Conservation (phyloP, 2,888 invertebrate genomes). For the Pyralis farinalis region DNA sequence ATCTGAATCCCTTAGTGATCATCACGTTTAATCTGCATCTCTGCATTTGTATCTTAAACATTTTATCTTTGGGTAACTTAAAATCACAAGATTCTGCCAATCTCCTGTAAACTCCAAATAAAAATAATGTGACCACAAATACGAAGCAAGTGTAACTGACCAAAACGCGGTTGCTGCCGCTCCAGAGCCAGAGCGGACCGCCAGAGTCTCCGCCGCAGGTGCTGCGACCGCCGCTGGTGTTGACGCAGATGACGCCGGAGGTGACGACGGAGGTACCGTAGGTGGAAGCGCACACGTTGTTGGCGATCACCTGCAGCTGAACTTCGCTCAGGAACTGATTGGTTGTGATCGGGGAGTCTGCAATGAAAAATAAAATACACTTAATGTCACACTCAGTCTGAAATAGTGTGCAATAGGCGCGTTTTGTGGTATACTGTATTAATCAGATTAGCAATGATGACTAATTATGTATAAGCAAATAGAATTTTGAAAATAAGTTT, state of each 20-base stretch:
- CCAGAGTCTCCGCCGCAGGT: constrained; percentile 39
- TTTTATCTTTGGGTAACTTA: too few species aligned
- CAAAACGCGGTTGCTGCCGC: constrained; percentile 23
- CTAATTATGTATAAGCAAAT: too few species aligned
- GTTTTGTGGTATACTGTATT: too few species aligned
- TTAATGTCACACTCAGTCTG: background rate
- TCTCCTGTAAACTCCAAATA: too few species aligned
- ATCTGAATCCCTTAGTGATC: too few species aligned
- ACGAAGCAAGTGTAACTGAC: constrained; percentile 16
- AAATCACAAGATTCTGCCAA: too few species aligned
- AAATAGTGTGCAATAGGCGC: too few species aligned
- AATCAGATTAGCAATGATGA: too few species aligned
- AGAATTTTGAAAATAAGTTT: too few species aligned
- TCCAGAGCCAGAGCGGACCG: constrained; percentile 30
- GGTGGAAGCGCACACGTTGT: constrained; percentile 22
- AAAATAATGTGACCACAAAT: too few species aligned
- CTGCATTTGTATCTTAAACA: too few species aligned
- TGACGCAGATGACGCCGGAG: constrained; percentile 27
- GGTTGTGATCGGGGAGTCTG: constrained; percentile 7
- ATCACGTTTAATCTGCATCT: too few species aligned
- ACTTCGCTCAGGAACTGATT: constrained; percentile 28
- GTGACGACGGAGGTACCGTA: constrained; percentile 21
- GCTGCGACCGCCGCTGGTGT: constrained; percentile 22
- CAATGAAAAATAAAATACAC: background rate
- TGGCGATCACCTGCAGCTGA: constrained; percentile 29